These are phyloP conservation scores for Lordiphosa fenestrarum DNA, from an alignment of 2,888 invertebrate genomes.

Conservation along the genomic window DNA sequence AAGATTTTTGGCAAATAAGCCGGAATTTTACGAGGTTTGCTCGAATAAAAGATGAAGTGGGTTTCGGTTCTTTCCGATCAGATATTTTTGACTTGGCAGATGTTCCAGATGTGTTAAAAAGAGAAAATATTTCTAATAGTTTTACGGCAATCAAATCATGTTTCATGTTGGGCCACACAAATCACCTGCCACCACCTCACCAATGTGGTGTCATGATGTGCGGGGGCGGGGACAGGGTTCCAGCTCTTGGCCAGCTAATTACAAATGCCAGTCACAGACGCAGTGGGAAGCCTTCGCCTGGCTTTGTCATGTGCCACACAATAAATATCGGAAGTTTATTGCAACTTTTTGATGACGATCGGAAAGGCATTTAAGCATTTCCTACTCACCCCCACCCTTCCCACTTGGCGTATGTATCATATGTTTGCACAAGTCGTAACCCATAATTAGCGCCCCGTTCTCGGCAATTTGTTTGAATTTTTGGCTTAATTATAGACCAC, in stretches of 20 bases:
- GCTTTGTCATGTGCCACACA: constrained; percentile 26
- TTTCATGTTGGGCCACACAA: constrained; percentile 12
- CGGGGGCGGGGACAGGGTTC: no score
- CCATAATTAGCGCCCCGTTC: constrained; percentile 29
- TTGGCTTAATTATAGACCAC: constrained; percentile 55
- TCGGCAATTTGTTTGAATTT: constrained; percentile 22
- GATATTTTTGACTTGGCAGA: no score
- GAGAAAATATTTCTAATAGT: no score
- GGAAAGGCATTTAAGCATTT: constrained; percentile 16
- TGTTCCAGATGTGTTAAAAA: no score
- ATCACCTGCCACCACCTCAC: no score
- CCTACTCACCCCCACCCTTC: not conserved
- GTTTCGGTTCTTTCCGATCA: no score
- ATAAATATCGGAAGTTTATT: constrained; percentile 48
- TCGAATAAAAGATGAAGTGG: no score
- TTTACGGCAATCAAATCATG: constrained; percentile 38
- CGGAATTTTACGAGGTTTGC: no score
- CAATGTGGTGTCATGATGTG: no score
- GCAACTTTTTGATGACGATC: constrained; percentile 32
- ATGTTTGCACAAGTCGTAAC: constrained; percentile 12
- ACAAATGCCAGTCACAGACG: constrained; percentile 61
- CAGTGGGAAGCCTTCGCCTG: constrained; percentile 22
- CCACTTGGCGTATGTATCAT: constrained; percentile 4
- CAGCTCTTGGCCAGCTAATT: constrained; percentile 43
- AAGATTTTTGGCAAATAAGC: constrained; percentile 60